A percentile compares a stretch with the other conserved stretches of the same genome.
Evolutionary conservation across 2,888 invertebrate species (phyloP).

Genomic region (Hirtodrosophila trivittata): DNA sequence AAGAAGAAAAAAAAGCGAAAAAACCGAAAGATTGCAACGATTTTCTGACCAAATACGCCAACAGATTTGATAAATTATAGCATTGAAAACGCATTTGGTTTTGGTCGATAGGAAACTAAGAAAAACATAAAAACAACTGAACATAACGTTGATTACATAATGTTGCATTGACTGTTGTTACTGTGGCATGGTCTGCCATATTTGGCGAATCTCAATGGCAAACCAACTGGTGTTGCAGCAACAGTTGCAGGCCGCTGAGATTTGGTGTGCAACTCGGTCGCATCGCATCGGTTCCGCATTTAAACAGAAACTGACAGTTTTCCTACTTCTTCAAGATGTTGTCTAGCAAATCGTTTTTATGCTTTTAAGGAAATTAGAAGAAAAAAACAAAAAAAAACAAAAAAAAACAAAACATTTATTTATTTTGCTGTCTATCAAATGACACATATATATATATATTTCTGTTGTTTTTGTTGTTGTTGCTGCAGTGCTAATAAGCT

Average conservation of each 20-base stretch:
- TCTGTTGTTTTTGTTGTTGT: background rate
- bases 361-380: slow-evolving; percentile 74
- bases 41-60: slow-evolving; percentile 18
- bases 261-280: slow-evolving; percentile 47
- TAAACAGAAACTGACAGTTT: slow-evolving; percentile 55
- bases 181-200: slow-evolving; percentile 47
- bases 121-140: slow-evolving; percentile 11
- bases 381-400: slow-evolving; percentile 14
- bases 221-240: slow-evolving; percentile 32
- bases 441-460: slow-evolving; percentile 38
- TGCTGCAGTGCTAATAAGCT: slow-evolving; percentile 60
- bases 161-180: slow-evolving; percentile 27
- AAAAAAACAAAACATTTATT: slow-evolving; percentile 11
- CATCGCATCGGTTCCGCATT: slow-evolving; percentile 68
- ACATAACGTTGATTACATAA: slow-evolving; percentile 50
- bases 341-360: slow-evolving; percentile 73
- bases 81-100: slow-evolving; percentile 50
- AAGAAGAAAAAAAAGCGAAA: slow-evolving; percentile 5
- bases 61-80: slow-evolving; percentile 58
- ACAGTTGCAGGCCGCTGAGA: slow-evolving; percentile 54
- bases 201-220: slow-evolving; percentile 37
- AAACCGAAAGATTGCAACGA: slow-evolving; percentile 24
- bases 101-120: slow-evolving; percentile 4
- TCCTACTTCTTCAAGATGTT: slow-evolving; percentile 40
- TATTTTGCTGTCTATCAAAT: slow-evolving; percentile 23